Evolutionary conservation across 64 coral and sea anemone genomes (phyloP).

Genomic region (Porites australiensis): DNA sequence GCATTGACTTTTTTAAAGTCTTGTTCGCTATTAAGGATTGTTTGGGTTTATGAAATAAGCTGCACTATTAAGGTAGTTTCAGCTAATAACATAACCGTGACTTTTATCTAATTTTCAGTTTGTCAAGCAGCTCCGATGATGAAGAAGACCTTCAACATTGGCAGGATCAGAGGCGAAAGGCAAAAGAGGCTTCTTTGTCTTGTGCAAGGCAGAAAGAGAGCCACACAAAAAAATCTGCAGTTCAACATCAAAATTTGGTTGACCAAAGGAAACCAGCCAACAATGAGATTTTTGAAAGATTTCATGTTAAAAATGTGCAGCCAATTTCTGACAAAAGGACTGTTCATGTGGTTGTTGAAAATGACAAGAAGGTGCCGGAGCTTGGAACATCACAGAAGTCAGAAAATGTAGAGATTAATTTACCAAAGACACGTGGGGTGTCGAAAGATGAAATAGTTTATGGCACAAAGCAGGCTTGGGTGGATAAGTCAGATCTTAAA

Average conservation of each 20-base stretch:
- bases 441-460: background rate
- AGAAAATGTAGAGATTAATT: background rate
- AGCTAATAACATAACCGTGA: background rate
- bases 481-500: background rate
- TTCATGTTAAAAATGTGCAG: background rate
- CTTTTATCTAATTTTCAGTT: slow-evolving; percentile 12
- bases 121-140: slow-evolving; percentile 71
- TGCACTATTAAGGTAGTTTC: background rate
- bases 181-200: slow-evolving; percentile 31
- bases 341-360: background rate
- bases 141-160: slow-evolving; percentile 55
- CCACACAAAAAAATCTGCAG: background rate
- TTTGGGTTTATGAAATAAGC: background rate
- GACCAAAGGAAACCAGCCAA: background rate
- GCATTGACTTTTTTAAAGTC: too few relatives aligned
- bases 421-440: background rate
- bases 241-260: background rate
- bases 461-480: slow-evolving; percentile 1
- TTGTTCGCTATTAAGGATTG: too few relatives aligned
- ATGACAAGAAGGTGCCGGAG: background rate
- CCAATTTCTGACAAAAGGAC: background rate
- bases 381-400: background rate
- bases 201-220: background rate
- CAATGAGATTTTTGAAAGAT: background rate
- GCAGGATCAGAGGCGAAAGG: slow-evolving; percentile 62